Evolutionary conservation across 1,140 invertebrate genomes (phyloP).

Genomic region (Rhagoletis pomonella): DNA sequence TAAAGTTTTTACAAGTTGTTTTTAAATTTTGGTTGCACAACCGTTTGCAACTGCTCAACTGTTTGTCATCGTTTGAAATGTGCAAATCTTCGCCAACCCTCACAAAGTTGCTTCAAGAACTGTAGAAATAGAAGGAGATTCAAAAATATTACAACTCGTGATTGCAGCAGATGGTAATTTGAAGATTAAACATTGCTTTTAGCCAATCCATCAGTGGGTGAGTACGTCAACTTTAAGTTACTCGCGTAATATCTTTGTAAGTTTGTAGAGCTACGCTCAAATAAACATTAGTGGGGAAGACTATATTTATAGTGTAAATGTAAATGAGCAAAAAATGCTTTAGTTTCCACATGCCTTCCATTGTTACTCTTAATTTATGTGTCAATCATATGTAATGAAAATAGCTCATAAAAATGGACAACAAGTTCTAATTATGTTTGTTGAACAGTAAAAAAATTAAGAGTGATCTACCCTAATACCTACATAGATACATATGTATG

Average conservation of each 20-base stretch:
- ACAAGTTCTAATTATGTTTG: too few relatives aligned
- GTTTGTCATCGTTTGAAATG: constrained; percentile 19
- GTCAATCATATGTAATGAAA: too few relatives aligned
- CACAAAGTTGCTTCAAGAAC: background rate
- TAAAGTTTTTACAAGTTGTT: background rate
- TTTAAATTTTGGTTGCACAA: background rate
- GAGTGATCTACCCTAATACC: background rate
- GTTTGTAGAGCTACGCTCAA: too few relatives aligned
- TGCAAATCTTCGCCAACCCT: background rate
- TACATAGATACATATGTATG: background rate
- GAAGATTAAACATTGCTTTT: too few relatives aligned
- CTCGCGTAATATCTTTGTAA: too few relatives aligned
- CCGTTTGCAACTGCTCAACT: constrained; percentile 5
- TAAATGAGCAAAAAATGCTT: too few relatives aligned
- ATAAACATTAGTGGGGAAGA: too few relatives aligned
- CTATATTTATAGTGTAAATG: too few relatives aligned
- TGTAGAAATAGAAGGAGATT: background rate
- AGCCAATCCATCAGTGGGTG: background rate
- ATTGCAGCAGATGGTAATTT: background rate
- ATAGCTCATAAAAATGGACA: too few relatives aligned
- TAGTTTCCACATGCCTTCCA: too few relatives aligned
- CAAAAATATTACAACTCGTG: background rate
- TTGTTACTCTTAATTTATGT: too few relatives aligned
- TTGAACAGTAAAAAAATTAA: background rate
- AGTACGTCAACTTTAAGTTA: background rate